Evolutionary conservation across 1,140 invertebrate genomes (phyloP).

Genomic region (Ganaspis sp.): DNA sequence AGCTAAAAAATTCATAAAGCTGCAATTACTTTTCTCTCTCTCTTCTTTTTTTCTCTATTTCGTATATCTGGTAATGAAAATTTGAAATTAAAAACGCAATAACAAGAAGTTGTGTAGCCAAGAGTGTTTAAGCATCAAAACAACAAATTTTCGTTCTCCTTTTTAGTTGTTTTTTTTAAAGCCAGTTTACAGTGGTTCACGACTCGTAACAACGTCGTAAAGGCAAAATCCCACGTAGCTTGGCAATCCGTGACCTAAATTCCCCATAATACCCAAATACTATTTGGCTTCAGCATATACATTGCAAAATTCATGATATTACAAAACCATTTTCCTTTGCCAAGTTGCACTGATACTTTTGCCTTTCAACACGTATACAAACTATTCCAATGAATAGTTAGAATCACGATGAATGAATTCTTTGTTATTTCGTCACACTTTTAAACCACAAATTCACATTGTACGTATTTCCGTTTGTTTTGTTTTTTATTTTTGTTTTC

Average conservation of each 20-base stretch:
- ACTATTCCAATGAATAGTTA: not conserved
- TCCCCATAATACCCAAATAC: not conserved
- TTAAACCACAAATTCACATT: not conserved
- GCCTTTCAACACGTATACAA: not conserved
- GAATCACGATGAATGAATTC: conserved; percentile 2
- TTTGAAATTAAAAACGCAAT: conserved; percentile 7
- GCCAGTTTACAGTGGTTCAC: not conserved
- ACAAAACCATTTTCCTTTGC: not conserved
- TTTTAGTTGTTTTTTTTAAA: not conserved
- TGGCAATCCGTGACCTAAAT: conserved; percentile 23
- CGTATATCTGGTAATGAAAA: not conserved
- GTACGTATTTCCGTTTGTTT: not conserved
- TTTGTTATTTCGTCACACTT: not conserved
- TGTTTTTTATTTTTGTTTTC: too few relatives aligned
- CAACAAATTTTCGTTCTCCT: not conserved
- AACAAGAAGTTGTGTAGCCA: not conserved
- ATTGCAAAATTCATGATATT: conserved; percentile 6
- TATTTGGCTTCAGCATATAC: not conserved
- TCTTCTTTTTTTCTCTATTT: too few relatives aligned
- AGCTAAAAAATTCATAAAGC: not conserved
- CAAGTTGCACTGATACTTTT: not conserved
- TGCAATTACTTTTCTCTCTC: not conserved
- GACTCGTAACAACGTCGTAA: conserved; percentile 48
- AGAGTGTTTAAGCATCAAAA: not conserved
- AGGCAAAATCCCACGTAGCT: conserved; percentile 43